Evolutionary conservation across 2,888 invertebrate species (phyloP), one percentile per base, ranked within the genome.

Genomic region (Melanophora roralis): DNA sequence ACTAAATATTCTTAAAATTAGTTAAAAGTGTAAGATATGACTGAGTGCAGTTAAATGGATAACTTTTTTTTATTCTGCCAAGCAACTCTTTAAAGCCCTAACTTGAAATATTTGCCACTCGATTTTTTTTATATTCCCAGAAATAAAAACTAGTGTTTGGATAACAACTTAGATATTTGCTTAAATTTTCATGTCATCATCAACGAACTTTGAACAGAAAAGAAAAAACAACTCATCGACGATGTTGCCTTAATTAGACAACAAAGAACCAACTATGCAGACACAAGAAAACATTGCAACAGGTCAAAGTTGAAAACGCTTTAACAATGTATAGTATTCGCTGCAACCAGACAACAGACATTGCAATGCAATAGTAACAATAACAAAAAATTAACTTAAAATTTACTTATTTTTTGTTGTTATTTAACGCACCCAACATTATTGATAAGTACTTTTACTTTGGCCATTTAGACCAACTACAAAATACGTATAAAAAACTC

Each of bases 241-340:
- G 40, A 49, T 21, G 34, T 49, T 60, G 14, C 16, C 32, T 14
- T 19, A 71, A 34, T 14, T 12, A 60, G 32, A n/a, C n/a, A 27
- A n/a, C 19, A 32, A 16, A 53, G 9, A 53, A 53, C 27, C 1
- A 16, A 16, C 8, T 14, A 8, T 23, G 47, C 9, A 62, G 32
- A 51, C 12, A 19, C 45, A 21, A 49, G 21, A 19, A 45, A 19
- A 38, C 55, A 62, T 45, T 62, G 62, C 68, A 69, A 64, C 76
- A 77, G 69, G 76, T 71, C 69, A 71, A 69, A 77, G 76, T 71
- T 64, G 69, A 65, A 77, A 64, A 64, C 55, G 64, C 71, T 71
- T 77, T 65, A 71, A 71, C 69, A 49, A 64, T 77, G 51, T 71
- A 43, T 55, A 49, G 69, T 57, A 76, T 69, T 69, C 19, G 40